These are phyloP conservation scores for Calameuta pallipes DNA, from an alignment of 2,888 invertebrate species.

Conservation along the genomic window DNA sequence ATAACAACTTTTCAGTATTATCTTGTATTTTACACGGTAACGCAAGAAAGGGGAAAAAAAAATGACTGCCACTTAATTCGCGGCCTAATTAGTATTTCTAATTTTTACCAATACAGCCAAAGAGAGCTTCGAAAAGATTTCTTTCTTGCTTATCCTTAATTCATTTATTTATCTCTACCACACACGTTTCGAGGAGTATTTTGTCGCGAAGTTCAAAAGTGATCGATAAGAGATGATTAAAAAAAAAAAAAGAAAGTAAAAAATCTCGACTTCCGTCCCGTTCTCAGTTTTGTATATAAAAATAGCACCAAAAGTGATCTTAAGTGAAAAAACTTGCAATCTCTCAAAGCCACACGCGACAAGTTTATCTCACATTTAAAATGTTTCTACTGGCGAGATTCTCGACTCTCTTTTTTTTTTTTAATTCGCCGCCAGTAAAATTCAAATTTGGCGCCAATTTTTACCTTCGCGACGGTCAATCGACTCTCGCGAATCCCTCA, in stretches of 20 bases:
- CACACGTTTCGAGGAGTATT: not conserved
- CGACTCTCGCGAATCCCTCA: not conserved
- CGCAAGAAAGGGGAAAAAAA: not conserved
- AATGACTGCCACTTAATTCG: not conserved
- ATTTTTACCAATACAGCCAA: not conserved
- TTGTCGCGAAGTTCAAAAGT: not conserved
- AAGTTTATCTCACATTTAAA: not conserved
- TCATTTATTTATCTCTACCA: not conserved
- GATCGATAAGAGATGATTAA: not conserved
- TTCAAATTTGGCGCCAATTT: not conserved
- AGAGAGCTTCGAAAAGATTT: conserved; percentile 4
- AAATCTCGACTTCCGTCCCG: conserved; percentile 18
- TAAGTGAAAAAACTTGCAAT: not conserved
- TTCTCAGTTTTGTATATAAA: conserved; percentile 34
- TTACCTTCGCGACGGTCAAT: not conserved
- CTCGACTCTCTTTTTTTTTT: not conserved
- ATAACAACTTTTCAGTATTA: conserved; percentile 16
- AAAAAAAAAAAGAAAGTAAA: conserved; percentile 38
- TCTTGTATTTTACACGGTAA: not conserved
- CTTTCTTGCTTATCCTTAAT: conserved; percentile 12
- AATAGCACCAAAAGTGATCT: conserved; percentile 41
- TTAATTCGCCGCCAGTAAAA: not conserved
- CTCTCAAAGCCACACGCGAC: not conserved
- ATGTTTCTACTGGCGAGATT: not conserved
- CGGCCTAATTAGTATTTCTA: not conserved